Conservation (phyloP, 1,140 invertebrate species). For the Phortica variegata region DNA sequence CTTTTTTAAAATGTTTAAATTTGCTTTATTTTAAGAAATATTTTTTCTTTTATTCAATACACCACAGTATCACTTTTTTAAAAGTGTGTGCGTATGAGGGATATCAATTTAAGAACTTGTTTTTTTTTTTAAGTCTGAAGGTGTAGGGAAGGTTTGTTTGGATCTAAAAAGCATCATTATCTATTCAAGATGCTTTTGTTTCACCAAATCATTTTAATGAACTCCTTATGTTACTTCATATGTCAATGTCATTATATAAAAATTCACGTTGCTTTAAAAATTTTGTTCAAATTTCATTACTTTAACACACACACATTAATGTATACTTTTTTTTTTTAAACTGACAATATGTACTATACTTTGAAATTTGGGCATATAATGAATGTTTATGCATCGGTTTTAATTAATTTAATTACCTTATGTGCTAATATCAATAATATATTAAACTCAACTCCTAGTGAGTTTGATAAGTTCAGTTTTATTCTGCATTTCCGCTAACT, state of each 20-base stretch:
- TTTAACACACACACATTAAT: slow-evolving; percentile 47
- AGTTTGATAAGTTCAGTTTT: slow-evolving; percentile 31
- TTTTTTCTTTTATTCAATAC: slow-evolving; percentile 19
- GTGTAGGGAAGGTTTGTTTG: too few species aligned
- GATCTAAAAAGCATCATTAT: too few species aligned
- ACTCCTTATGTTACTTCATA: slow-evolving; percentile 39
- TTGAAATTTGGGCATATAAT: too few species aligned
- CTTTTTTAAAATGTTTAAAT: slow-evolving; percentile 41
- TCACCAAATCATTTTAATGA: slow-evolving; percentile 7
- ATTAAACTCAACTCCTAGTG: slow-evolving; percentile 26
- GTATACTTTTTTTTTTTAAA: slow-evolving; percentile 18
- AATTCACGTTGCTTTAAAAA: slow-evolving; percentile 49
- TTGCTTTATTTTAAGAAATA: slow-evolving; percentile 50
- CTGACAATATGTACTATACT: too few species aligned
- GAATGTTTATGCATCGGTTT: too few species aligned
- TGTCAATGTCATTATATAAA: slow-evolving; percentile 25
- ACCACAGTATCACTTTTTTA: neutral
- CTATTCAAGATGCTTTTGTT: too few species aligned
- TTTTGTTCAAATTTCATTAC: slow-evolving; percentile 50
- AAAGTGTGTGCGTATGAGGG: slow-evolving; percentile 24
- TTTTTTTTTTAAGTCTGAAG: too few species aligned
- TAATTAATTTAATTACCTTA: too few species aligned
- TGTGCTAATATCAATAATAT: slow-evolving; percentile 26
- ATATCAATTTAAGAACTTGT: neutral
- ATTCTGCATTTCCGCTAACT: slow-evolving; percentile 31